phyloP scores from a whole-genome alignment of 2,888 invertebrate genomes.

The Molorchus minor region DNA sequence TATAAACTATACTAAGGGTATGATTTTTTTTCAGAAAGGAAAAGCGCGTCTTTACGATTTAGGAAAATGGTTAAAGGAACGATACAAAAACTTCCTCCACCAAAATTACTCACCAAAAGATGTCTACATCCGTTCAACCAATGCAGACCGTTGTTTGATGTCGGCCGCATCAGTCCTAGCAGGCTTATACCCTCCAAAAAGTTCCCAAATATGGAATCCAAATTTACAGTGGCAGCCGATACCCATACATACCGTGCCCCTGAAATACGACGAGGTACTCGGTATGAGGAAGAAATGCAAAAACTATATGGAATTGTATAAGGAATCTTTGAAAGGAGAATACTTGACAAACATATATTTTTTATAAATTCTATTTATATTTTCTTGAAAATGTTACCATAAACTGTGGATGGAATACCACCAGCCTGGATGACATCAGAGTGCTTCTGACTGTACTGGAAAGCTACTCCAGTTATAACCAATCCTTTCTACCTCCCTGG shows the following conservation, averaged over 20 bases:
- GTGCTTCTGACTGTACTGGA: conserved; percentile 60
- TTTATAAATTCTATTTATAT: conserved; percentile 64
- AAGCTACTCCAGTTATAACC: not conserved
- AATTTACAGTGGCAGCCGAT: conserved; percentile 72
- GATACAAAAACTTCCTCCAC: conserved; percentile 73
- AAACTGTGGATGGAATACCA: conserved; percentile 67
- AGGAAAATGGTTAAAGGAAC: conserved; percentile 75
- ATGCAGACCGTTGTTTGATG: conserved; percentile 88
- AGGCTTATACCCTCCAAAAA: conserved; percentile 73
- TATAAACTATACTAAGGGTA: too few relatives aligned
- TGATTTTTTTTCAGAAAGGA: conserved; percentile 61
- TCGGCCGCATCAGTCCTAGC: conserved; percentile 83
- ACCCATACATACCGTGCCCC: conserved; percentile 73
- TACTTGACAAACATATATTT: conserved; percentile 48
- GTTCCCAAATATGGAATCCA: not conserved
- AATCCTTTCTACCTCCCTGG: conserved; percentile 8
- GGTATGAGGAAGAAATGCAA: not conserved
- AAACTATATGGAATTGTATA: not conserved
- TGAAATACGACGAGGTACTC: conserved; percentile 44
- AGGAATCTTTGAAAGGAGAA: not conserved
- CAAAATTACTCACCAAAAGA: conserved; percentile 65
- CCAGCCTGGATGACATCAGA: conserved; percentile 62
- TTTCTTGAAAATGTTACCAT: conserved; percentile 71
- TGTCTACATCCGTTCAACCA: conserved; percentile 75
- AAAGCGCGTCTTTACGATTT: conserved; percentile 75